Conservation (phyloP, 2,888 invertebrate species). For the Agriopis aurantiaria region DNA sequence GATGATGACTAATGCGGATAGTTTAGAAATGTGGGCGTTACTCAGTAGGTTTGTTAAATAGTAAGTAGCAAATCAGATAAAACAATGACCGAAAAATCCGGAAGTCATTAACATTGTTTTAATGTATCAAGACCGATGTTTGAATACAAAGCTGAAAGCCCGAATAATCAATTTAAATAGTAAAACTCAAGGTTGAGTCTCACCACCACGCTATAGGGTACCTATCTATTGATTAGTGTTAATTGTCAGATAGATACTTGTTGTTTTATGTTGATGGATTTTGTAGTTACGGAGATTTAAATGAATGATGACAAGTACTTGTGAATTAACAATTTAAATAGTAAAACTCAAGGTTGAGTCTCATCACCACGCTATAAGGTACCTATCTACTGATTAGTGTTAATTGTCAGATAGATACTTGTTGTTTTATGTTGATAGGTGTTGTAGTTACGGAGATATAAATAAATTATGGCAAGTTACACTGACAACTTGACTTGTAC, state of each 20-base stretch:
- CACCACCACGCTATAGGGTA: background rate
- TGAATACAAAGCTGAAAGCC: constrained; percentile 54
- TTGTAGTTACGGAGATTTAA: too few species aligned
- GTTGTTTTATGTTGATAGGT: background rate
- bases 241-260: background rate
- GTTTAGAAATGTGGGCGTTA: too few species aligned
- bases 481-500: too few species aligned
- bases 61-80: background rate
- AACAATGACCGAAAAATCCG: background rate
- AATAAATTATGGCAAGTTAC: background rate
- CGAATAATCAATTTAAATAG: constrained; percentile 5
- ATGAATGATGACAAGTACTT: background rate
- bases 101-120: constrained; percentile 20
- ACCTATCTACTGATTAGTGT: background rate
- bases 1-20: too few species aligned
- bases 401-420: too few species aligned
- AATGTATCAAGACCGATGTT: constrained; percentile 44
- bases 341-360: background rate
- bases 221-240: background rate
- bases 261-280: too few species aligned
- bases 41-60: too few species aligned
- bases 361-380: background rate
- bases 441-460: too few species aligned
- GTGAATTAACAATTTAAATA: constrained; percentile 1
- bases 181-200: background rate